phyloP scores from a whole-genome alignment of 2,797 vertebrate species.

The Lerista edwardsae region DNA sequence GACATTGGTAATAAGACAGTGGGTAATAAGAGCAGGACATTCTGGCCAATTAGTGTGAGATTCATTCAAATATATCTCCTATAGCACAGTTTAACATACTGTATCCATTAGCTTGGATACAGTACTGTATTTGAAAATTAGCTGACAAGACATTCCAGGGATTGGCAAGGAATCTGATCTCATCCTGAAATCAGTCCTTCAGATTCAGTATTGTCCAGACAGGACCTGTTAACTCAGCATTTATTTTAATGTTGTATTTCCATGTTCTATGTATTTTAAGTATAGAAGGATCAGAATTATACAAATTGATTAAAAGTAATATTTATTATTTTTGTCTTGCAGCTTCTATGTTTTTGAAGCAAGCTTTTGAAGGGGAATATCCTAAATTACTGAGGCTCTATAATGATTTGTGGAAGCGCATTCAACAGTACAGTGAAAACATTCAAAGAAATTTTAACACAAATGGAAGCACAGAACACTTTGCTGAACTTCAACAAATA shows the following conservation, averaged over 20 bases:
- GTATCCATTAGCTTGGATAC: too few species aligned
- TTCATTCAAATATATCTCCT: too few species aligned
- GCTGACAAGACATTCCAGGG: too few species aligned
- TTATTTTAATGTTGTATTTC: not conserved
- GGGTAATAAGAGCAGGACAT: too few species aligned
- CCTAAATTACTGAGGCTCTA: slow-evolving; percentile 94
- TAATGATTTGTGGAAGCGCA: slow-evolving; percentile 95
- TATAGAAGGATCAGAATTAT: not conserved
- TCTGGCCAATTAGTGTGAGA: too few species aligned
- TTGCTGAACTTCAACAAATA: slow-evolving; percentile 78
- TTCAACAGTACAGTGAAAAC: slow-evolving; percentile 91
- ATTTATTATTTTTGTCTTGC: slow-evolving; percentile 62
- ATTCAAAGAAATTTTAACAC: slow-evolving; percentile 84
- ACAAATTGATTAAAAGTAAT: not conserved
- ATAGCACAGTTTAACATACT: too few species aligned
- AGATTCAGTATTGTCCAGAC: not conserved
- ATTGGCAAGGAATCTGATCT: not conserved
- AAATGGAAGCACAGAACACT: slow-evolving; percentile 77
- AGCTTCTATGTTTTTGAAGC: slow-evolving; percentile 94
- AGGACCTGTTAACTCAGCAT: not conserved
- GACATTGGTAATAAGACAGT: too few species aligned
- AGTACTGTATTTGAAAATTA: too few species aligned
- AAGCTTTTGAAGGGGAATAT: slow-evolving; percentile 96
- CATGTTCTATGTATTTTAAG: not conserved
- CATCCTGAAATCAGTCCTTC: not conserved